phyloP scores from a whole-genome alignment of 2,113 vertebrate genomes.

The Oriolus oriolus region DNA sequence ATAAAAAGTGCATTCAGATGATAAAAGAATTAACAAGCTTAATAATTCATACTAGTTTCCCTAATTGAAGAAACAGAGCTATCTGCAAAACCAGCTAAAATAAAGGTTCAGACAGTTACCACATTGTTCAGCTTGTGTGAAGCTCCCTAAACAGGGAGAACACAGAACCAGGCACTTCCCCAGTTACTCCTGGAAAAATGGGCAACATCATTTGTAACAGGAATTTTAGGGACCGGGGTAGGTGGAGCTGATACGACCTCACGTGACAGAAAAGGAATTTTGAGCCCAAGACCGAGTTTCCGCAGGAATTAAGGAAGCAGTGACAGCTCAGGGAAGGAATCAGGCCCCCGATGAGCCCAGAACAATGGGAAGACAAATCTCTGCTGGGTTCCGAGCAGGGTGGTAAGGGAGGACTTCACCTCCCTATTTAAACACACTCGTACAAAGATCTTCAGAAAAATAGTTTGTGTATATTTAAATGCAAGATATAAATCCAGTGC shows the following conservation, averaged over 20 bases:
- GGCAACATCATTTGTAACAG: neutral
- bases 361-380: neutral
- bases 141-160: neutral
- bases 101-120: neutral
- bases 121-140: neutral
- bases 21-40: neutral
- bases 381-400: neutral
- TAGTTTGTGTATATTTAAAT: fast-evolving
- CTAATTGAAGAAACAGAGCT: neutral
- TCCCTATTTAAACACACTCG: neutral
- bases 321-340: neutral
- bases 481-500: fast-evolving
- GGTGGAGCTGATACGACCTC: neutral
- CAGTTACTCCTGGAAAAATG: fast-evolving
- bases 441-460: neutral
- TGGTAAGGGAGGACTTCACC: neutral
- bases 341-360: neutral
- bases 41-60: neutral
- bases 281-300: neutral
- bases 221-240: neutral
- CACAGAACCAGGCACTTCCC: neutral
- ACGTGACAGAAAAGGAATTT: neutral
- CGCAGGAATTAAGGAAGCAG: neutral
- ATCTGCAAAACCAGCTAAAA: neutral
- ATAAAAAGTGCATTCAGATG: neutral